phyloP scores from a whole-genome alignment of 2,797 vertebrate genomes.

The Pogoniulus pusillus region DNA sequence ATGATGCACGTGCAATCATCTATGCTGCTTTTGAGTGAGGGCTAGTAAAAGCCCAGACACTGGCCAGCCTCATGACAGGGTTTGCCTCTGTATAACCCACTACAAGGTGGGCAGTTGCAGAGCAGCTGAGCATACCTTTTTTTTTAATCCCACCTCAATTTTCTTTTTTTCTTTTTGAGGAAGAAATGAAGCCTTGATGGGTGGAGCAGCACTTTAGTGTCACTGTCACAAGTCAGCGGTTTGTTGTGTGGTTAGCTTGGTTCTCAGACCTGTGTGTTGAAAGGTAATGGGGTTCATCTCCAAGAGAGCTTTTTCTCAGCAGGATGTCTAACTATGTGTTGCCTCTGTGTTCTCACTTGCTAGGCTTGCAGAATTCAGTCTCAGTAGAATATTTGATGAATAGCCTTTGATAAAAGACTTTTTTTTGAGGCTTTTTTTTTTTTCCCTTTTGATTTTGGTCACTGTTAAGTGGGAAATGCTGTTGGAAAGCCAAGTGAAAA shows the following conservation, averaged over 20 bases:
- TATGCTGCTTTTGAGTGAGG: neutral
- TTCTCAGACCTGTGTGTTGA: conserved; percentile 51
- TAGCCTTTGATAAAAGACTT: conserved; percentile 21
- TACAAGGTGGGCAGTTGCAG: neutral
- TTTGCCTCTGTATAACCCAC: neutral
- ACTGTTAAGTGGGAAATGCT: conserved; percentile 32
- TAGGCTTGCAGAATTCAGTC: conserved; percentile 51
- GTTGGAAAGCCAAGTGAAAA: conserved; percentile 20
- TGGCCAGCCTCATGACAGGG: neutral
- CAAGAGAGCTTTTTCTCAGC: conserved; percentile 34
- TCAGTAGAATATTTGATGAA: conserved; percentile 19
- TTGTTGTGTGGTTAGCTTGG: conserved; percentile 65
- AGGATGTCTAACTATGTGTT: conserved; percentile 40
- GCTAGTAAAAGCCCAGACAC: neutral
- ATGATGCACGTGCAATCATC: neutral
- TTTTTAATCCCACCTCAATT: no score
- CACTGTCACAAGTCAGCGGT: conserved; percentile 25
- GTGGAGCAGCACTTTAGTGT: conserved; percentile 3
- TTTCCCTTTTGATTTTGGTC: neutral
- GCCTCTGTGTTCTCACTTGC: conserved; percentile 44
- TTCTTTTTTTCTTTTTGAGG: neutral
- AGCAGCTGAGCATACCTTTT: neutral
- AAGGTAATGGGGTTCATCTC: conserved; percentile 63
- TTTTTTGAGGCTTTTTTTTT: neutral
- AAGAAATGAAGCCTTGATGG: neutral